Evolutionary conservation across 2,113 vertebrate species (phyloP).

Genomic region (Scatophagus argus): DNA sequence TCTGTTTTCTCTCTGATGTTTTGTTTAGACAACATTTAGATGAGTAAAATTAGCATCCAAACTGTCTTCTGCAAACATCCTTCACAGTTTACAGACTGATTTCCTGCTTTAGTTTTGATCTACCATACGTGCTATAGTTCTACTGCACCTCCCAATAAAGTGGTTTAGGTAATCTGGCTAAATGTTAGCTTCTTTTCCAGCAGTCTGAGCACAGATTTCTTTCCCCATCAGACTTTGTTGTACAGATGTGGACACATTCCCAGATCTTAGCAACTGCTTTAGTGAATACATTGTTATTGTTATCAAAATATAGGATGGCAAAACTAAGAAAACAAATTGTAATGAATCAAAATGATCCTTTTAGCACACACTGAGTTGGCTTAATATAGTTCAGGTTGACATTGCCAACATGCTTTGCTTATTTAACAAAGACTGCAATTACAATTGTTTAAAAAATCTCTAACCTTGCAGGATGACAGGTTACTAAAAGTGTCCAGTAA

Average conservation of each 20-base stretch:
- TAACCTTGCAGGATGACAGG: conserved; percentile 49
- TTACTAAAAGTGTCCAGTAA: conserved; percentile 61
- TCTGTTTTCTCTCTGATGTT: no score
- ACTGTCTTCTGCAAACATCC: not conserved
- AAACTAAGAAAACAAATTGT: not conserved
- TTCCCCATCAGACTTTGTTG: conserved; percentile 9
- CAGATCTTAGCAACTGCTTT: not conserved
- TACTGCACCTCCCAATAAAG: not conserved
- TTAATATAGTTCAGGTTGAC: conserved; percentile 13
- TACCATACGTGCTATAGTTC: not conserved
- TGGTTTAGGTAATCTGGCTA: no score
- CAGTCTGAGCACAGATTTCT: not conserved
- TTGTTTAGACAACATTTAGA: not conserved
- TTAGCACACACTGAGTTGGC: not conserved
- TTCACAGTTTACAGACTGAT: not conserved
- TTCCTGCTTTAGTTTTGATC: not conserved
- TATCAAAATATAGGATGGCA: not conserved
- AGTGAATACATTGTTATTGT: not conserved
- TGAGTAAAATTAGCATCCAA: not conserved
- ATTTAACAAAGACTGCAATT: conserved; percentile 62
- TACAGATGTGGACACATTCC: not conserved
- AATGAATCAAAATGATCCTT: not conserved
- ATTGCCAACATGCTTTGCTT: conserved; percentile 26
- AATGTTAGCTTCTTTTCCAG: not conserved
- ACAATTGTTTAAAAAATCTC: conserved; percentile 52